Base-by-base conservation (phyloP, 1,140 invertebrate genomes). In the Lucilia cuprina region DNA sequence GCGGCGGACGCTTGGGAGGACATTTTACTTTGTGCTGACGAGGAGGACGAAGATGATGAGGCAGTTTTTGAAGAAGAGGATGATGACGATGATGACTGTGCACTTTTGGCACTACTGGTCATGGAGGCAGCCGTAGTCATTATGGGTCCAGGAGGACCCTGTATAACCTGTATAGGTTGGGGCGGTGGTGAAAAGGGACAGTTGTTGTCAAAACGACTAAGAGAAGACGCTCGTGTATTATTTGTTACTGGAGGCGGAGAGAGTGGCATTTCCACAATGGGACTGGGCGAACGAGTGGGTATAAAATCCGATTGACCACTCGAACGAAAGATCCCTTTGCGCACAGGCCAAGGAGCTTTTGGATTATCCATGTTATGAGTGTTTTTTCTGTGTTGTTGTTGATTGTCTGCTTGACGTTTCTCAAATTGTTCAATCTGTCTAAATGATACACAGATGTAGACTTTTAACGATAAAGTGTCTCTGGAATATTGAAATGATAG, bases 341-440 rank as follows among this genome's bases (percentile, higher is more conserved):
- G 92, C 84, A 95, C 93, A 78, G 94, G 94, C 94, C 95, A 95
- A 88, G 94, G 94, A 87, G 93, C 94, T 85, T 93, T 19, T 70
- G 65, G 91, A 85, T 92, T 87, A 78, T 87, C 89, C 89, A 89
- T 90, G 49, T 65, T 78, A 21, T 70, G 21, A 13, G 41, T 34
- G 55, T 35, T 41, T 41, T 41, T 5, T 41, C 41, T 65, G 13
- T 82, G 13, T 82, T 25, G 21, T 34, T 82, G 12, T 50, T 82
- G 21, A 10, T 75, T 3, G 65, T 50, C 41, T 55, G 35, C 19
- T 83, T 75, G 75, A 17, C 77, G 55, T 49, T 84, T 84, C 82
- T 74, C n/a, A 74, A 82, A 41, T 70, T 70, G 5, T 74, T 84
- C 35, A 82, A 41, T 30, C 65, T 82, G 83, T 74, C 12, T 84